Conservation (phyloP, 2,113 vertebrate species). For the Azemiops feae region DNA sequence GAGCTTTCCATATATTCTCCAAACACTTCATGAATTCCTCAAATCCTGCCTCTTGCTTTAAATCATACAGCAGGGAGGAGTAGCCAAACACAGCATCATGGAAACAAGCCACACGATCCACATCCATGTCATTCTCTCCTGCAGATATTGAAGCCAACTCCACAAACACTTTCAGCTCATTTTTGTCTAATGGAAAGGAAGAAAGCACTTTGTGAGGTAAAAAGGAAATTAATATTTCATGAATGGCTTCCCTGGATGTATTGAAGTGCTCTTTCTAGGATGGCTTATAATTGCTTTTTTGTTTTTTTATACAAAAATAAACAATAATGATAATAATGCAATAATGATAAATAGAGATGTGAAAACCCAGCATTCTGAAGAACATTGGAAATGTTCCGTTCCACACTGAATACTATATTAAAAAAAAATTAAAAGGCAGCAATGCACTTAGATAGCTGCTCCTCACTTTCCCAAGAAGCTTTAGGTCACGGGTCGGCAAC, state of each 20-base stretch:
- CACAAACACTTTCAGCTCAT: slow-evolving; percentile 94
- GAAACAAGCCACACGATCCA: slow-evolving; percentile 92
- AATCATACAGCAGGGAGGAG: slow-evolving; percentile 83
- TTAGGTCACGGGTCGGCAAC: too few species aligned
- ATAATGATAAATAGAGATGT: background rate
- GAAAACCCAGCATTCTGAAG: background rate
- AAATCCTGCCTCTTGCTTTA: slow-evolving; percentile 74
- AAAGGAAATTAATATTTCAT: background rate
- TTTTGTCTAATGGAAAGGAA: slow-evolving; percentile 73
- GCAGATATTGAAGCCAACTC: slow-evolving; percentile 96
- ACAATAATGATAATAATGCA: background rate
- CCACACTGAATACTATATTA: background rate
- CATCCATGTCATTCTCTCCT: slow-evolving; percentile 94
- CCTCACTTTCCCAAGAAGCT: too few species aligned
- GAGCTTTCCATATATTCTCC: slow-evolving; percentile 87
- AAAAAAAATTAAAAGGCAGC: background rate
- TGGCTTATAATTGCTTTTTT: background rate
- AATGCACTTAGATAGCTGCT: background rate
- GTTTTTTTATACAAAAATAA: accelerated
- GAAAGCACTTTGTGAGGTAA: background rate
- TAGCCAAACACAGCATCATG: slow-evolving; percentile 91
- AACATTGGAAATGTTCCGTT: background rate
- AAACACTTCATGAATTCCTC: slow-evolving; percentile 71
- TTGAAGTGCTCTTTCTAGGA: background rate
- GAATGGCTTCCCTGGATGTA: background rate